Conservation (phyloP, 2,113 vertebrate genomes). For the Salvator merianae region DNA sequence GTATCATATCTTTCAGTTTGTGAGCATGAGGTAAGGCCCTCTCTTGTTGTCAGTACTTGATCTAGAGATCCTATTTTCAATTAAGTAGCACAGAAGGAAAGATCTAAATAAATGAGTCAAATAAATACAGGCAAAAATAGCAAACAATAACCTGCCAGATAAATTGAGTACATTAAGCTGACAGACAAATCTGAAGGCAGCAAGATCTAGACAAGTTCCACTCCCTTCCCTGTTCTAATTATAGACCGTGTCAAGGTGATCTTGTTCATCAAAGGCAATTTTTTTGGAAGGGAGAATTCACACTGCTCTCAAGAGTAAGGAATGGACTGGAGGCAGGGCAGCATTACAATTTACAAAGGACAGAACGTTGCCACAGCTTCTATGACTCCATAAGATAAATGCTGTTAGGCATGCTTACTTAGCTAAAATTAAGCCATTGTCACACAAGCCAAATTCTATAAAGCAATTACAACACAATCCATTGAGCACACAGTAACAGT, state of each 20-base stretch:
- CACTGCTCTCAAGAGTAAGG: background rate
- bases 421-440: background rate
- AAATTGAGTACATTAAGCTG: background rate
- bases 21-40: background rate
- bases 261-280: background rate
- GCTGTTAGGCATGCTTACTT: background rate
- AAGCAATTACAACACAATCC: background rate
- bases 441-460: background rate
- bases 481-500: constrained; percentile 19
- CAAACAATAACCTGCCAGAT: background rate
- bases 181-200: background rate
- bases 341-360: background rate
- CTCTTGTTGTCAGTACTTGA: background rate
- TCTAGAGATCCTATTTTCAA: background rate
- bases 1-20: background rate
- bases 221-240: background rate
- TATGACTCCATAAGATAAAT: background rate
- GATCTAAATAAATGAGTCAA: background rate
- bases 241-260: background rate
- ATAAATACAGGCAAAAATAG: background rate
- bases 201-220: no score
- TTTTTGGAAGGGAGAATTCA: background rate
- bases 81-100: background rate
- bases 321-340: background rate
- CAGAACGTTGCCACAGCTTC: background rate